Percentiles rank a stretch among this genome's conserved stretches.
Evolutionary conservation across 2,113 vertebrate species (phyloP).

Genomic region (Saccopteryx leptura): DNA sequence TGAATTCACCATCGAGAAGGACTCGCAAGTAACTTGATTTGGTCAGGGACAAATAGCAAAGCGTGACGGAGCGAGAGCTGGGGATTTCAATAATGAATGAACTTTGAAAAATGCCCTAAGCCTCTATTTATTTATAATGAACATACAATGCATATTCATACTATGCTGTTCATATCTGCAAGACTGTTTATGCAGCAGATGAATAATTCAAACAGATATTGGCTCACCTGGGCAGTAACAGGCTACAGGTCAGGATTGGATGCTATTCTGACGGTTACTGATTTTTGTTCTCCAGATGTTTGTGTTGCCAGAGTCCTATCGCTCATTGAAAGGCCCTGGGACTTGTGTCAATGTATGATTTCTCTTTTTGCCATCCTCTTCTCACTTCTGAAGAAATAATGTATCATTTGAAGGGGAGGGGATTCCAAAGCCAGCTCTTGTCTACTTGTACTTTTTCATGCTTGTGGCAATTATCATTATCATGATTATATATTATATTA

Average conservation of each 20-base stretch:
- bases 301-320: background rate
- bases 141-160: constrained; percentile 64
- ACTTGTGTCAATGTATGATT: background rate
- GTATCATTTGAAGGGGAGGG: constrained; percentile 41
- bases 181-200: constrained; percentile 49
- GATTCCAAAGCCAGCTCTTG: background rate
- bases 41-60: constrained; percentile 65
- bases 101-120: constrained; percentile 52
- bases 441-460: background rate
- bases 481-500: background rate
- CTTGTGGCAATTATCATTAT: background rate
- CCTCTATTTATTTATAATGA: constrained; percentile 60
- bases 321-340: background rate
- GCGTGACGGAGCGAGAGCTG: background rate
- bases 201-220: constrained; percentile 67
- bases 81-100: constrained; percentile 68
- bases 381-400: background rate
- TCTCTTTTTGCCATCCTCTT: background rate
- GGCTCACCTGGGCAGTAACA: background rate
- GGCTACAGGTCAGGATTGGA: background rate
- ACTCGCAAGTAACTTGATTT: constrained; percentile 51
- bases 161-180: constrained; percentile 45
- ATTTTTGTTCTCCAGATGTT: constrained; percentile 1
- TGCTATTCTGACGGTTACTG: background rate
- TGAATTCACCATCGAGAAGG: constrained; percentile 13